phyloP scores from a whole-genome alignment of 2,888 invertebrate genomes.

The Eueremaeus valkanovi region DNA sequence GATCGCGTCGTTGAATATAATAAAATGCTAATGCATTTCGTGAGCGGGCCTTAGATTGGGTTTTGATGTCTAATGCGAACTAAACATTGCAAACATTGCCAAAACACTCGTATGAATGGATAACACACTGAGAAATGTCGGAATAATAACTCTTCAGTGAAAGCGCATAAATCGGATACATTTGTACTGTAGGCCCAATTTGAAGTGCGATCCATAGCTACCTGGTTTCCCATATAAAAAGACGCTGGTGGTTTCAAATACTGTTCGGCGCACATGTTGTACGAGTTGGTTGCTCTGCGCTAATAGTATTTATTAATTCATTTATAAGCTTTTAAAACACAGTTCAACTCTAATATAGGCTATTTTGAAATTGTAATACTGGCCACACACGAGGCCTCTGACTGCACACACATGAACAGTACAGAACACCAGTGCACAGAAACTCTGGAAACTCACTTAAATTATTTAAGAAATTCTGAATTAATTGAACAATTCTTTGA shows the following conservation, averaged over 20 bases:
- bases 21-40: conserved; percentile 1
- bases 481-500: too few species aligned
- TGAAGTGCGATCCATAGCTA: not conserved
- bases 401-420: too few species aligned
- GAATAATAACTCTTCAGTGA: not conserved
- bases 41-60: conserved; percentile 12
- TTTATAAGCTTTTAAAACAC: not conserved
- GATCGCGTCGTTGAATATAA: conserved; percentile 15
- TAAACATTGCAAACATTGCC: not conserved
- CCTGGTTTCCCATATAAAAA: not conserved
- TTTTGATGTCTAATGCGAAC: too few species aligned
- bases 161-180: conserved; percentile 1
- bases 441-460: too few species aligned
- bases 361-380: not conserved
- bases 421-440: too few species aligned
- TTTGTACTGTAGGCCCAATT: not conserved
- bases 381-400: conserved; percentile 20
- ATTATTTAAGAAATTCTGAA: too few species aligned
- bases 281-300: too few species aligned
- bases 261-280: too few species aligned
- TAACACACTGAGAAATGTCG: not conserved
- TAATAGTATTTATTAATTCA: conserved; percentile 9
- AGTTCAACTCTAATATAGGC: conserved; percentile 20
- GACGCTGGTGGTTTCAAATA: not conserved
- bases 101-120: not conserved